A percentile compares a stretch with the other conserved stretches of the same genome.
Evolutionary conservation across 2,113 vertebrate species (phyloP).

Genomic region (Trichechus manatus): DNA sequence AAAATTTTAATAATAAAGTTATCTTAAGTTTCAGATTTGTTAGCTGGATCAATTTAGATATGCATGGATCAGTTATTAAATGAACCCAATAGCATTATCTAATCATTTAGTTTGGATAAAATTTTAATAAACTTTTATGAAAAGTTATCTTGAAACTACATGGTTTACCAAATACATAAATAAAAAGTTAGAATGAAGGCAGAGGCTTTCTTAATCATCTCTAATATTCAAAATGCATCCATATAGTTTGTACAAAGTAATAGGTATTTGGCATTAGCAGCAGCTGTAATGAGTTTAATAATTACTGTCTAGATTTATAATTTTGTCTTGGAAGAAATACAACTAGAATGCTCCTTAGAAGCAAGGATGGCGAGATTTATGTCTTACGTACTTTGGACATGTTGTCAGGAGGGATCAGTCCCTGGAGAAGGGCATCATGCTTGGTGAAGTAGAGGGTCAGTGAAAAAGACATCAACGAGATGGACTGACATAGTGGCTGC

Average conservation of each 20-base stretch:
- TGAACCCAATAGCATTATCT: background rate
- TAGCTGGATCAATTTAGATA: slow-evolving; percentile 6
- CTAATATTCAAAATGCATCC: background rate
- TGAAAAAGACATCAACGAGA: too few relatives aligned
- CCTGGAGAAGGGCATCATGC: too few relatives aligned
- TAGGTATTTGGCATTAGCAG: background rate
- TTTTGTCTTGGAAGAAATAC: too few relatives aligned
- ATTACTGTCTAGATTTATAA: background rate
- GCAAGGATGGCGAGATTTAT: too few relatives aligned
- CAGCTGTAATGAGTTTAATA: background rate
- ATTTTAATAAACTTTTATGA: background rate
- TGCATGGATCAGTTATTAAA: background rate
- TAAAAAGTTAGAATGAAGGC: background rate
- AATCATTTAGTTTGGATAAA: slow-evolving; percentile 28
- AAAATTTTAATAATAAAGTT: slow-evolving; percentile 33
- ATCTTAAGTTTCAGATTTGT: background rate
- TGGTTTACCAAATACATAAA: background rate
- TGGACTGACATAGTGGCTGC: too few relatives aligned
- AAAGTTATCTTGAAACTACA: background rate
- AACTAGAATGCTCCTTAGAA: too few relatives aligned
- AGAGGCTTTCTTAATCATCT: background rate
- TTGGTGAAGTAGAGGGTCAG: too few relatives aligned
- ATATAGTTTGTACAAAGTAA: background rate
- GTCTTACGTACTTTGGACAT: too few relatives aligned
- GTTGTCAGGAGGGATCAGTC: too few relatives aligned